Base-by-base conservation (phyloP, 2,113 vertebrate genomes). In the Podilymbus podiceps region DNA sequence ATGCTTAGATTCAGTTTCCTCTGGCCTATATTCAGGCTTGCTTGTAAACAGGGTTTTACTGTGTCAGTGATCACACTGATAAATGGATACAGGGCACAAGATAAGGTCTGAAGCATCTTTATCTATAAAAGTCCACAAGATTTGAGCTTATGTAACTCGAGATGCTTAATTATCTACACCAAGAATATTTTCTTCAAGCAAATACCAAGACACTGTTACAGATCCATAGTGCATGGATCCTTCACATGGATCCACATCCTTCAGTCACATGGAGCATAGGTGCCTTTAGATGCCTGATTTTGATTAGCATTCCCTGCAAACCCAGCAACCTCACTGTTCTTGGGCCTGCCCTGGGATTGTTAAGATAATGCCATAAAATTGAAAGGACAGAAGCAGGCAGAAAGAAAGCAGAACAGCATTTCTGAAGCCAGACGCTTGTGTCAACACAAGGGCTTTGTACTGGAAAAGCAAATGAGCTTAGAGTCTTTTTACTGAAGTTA, bases 191-290 rank as follows among this genome's bases (percentile, higher is more conserved):
- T 30, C 92, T 84, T 67, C 58, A 81, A 47, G 64, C 24, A 64
- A 78, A 79, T 50, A 66, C 22, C 30, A 73, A 80, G 46, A 62
- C 15, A n/a, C 33, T n/a, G 12, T 15, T 73, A 84, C 42, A 84
- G 35, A 67, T 58, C 33, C 59, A 9, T 3, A 24, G 27, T 23
- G 28, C 25, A n/a, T 3, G 7, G n/a, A n/a, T n/a, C n/a, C n/a
- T n/a, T n/a, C n/a, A n/a, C n/a, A n/a, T n/a, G n/a, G n/a, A n/a
- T 28, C 53, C 8, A 2, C 17, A 22, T 56, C 33, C 46, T 77
- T 47, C 78, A 66, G 17, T 40, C 50, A 21, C 42, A 50, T 0
- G 0, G 25, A 69, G 5, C 9, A 28, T 1, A 52, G 20, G 5
- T 79, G 49, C 31, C 33, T 58, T 62, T 12, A 73, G 27, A 30